Evolutionary conservation across 2,113 vertebrate species (phyloP).

Genomic region (Nannobrachium achirus): DNA sequence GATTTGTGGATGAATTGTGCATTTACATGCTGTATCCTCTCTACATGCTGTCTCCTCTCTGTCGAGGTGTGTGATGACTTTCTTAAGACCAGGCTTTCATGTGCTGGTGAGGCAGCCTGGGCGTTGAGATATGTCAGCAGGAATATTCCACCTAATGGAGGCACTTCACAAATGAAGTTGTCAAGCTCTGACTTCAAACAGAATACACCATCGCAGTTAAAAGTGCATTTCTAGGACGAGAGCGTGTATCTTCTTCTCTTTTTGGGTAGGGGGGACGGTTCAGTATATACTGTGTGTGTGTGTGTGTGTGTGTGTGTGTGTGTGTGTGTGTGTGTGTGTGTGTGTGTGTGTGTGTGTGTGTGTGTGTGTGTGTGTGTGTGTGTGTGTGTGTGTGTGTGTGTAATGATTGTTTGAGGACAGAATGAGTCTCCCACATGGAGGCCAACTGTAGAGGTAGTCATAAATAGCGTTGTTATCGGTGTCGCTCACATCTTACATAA

Average conservation of each 20-base stretch:
- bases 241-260: conserved; percentile 19
- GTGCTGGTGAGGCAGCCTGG: conserved; percentile 72
- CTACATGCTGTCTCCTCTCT: conserved; percentile 49
- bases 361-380: too few relatives aligned
- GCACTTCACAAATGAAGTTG: conserved; percentile 76
- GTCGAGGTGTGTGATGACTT: conserved; percentile 79
- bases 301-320: too few relatives aligned
- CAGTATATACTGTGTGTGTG: too few relatives aligned
- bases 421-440: background rate
- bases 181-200: conserved; percentile 71
- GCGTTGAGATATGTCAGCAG: conserved; percentile 70
- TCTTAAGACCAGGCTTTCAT: conserved; percentile 78
- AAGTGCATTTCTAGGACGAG: conserved; percentile 70
- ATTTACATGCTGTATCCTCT: conserved; percentile 41
- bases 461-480: conserved; percentile 33
- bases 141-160: conserved; percentile 79
- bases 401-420: conserved; percentile 31
- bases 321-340: too few relatives aligned
- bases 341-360: too few relatives aligned
- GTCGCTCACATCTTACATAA: background rate
- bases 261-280: background rate
- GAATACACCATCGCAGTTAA: conserved; percentile 62
- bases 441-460: conserved; percentile 8
- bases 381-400: too few relatives aligned
- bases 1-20: too few relatives aligned